A percentile compares a stretch with the other conserved stretches of the same genome.
phyloP scores from a whole-genome alignment of 2,113 vertebrate genomes.

The Labeo rohita region DNA sequence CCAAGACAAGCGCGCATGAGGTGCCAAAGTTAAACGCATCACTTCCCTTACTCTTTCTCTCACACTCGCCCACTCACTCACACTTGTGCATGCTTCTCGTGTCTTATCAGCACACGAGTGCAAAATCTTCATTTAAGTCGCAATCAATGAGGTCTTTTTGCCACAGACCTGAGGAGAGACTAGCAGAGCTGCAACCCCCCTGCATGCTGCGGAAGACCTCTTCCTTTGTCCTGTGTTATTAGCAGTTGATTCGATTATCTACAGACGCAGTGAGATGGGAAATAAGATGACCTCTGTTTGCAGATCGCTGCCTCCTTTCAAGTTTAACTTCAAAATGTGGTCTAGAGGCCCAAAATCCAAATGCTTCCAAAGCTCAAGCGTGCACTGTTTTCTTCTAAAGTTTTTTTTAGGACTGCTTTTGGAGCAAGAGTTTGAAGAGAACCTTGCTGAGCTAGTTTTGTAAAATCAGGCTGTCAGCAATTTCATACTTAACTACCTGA shows the following conservation, averaged over 20 bases:
- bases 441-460: neutral
- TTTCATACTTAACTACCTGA: neutral
- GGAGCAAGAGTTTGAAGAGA: neutral
- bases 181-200: neutral
- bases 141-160: neutral
- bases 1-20: constrained; percentile 35
- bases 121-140: neutral
- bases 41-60: neutral
- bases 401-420: neutral
- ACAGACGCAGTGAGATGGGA: neutral
- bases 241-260: constrained; percentile 37
- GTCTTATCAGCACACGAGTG: neutral
- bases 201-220: neutral
- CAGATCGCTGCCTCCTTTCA: neutral
- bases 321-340: neutral
- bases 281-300: constrained; percentile 32
- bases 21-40: neutral
- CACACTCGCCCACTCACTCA: neutral
- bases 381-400: neutral
- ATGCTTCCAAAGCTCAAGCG: neutral
- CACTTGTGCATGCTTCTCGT: neutral
- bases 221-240: neutral
- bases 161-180: neutral
- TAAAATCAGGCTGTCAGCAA: neutral
- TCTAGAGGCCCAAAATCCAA: neutral